Conservation (phyloP, 2,888 invertebrate genomes). For the Machimus atricapillus region DNA sequence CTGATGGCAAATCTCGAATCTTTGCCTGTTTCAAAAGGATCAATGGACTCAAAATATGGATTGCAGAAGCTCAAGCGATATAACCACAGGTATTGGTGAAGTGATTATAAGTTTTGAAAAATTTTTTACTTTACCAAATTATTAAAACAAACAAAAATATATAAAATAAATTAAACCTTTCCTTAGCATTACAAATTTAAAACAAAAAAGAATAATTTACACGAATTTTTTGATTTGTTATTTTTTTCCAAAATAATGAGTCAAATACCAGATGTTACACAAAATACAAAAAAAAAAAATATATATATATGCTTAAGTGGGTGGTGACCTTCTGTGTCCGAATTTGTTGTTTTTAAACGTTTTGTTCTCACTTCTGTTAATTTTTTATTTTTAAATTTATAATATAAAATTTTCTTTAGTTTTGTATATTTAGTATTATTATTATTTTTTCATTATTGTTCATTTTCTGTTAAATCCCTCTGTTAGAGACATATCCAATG, state of each 20-base stretch:
- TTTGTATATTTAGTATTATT: neutral
- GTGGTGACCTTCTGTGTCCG: neutral
- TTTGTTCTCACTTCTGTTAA: neutral
- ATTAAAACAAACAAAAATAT: neutral
- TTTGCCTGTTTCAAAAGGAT: slow-evolving; percentile 97
- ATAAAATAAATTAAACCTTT: neutral
- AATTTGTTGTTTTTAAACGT: neutral
- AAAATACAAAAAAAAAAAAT: neutral
- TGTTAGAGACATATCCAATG: neutral
- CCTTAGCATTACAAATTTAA: neutral
- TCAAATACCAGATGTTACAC: neutral
- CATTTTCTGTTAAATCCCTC: neutral
- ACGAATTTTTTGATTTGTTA: neutral
- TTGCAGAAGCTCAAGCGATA: slow-evolving; percentile 97
- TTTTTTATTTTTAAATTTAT: neutral
- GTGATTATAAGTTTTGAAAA: slow-evolving; percentile 25
- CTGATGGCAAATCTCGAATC: slow-evolving; percentile 99
- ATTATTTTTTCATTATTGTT: neutral
- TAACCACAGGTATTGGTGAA: slow-evolving; percentile 84
- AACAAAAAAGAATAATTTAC: neutral
- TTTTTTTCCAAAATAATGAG: neutral
- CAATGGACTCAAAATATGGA: slow-evolving; percentile 96
- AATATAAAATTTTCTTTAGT: neutral
- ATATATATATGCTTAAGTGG: neutral
- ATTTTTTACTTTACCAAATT: neutral